Evolutionary conservation across 2,888 invertebrate species (phyloP).

Genomic region (Himalopsyche anomala): DNA sequence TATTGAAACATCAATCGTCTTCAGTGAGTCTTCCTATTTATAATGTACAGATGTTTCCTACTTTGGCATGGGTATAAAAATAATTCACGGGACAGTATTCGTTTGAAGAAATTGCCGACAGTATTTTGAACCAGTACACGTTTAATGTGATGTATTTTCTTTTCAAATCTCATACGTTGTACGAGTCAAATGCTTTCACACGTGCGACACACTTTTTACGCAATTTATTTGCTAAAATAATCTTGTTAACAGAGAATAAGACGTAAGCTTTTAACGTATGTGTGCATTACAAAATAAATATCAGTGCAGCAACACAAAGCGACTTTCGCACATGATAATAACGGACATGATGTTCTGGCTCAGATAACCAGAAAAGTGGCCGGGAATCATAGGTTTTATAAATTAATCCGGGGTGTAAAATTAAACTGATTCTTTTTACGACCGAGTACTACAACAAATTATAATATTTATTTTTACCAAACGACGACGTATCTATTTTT

Average conservation of each 20-base stretch:
- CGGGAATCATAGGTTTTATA: too few relatives aligned
- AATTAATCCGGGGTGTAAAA: too few relatives aligned
- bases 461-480: too few relatives aligned
- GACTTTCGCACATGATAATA: too few relatives aligned
- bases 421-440: too few relatives aligned
- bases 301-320: too few relatives aligned
- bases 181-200: not conserved
- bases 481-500: too few relatives aligned
- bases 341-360: too few relatives aligned
- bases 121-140: not conserved
- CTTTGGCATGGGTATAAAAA: not conserved
- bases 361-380: too few relatives aligned
- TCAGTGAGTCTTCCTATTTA: not conserved
- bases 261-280: not conserved
- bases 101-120: not conserved
- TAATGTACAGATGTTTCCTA: not conserved
- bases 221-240: slow-evolving; percentile 1
- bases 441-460: too few relatives aligned
- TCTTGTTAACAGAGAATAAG: not conserved
- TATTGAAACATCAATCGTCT: not conserved
- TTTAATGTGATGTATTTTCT: not conserved
- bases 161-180: not conserved
- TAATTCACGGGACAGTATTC: not conserved
- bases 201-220: slow-evolving; percentile 14
- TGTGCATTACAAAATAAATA: too few relatives aligned